A percentile compares a stretch with the other conserved stretches of the same genome.
phyloP scores from a whole-genome alignment of 2,888 invertebrate genomes.

The Minunthozetes semirufus region DNA sequence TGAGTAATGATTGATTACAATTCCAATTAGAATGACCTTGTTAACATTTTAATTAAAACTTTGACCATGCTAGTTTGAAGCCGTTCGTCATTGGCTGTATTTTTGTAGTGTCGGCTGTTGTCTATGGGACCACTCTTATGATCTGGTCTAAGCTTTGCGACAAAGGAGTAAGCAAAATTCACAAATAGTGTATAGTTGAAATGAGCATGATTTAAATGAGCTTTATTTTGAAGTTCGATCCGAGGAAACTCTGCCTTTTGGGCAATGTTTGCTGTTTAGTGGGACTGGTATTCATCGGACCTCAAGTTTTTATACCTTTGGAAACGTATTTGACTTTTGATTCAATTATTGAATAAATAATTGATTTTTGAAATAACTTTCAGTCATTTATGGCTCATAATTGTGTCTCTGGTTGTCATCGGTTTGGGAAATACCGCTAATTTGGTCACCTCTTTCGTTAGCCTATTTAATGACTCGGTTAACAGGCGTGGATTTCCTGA shows the following conservation, averaged over 20 bases:
- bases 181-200: too few relatives aligned
- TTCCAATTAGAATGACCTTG: too few relatives aligned
- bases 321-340: slow-evolving; percentile 49
- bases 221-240: background rate
- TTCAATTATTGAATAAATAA: too few relatives aligned
- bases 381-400: slow-evolving; percentile 42
- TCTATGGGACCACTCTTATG: slow-evolving; percentile 71
- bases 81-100: slow-evolving; percentile 67
- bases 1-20: background rate
- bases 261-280: slow-evolving; percentile 48
- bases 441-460: slow-evolving; percentile 76
- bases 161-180: slow-evolving; percentile 49
- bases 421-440: slow-evolving; percentile 79
- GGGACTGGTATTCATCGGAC: slow-evolving; percentile 69
- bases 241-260: slow-evolving; percentile 43
- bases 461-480: slow-evolving; percentile 71
- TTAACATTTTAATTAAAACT: too few relatives aligned
- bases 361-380: slow-evolving; percentile 49
- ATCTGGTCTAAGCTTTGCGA: slow-evolving; percentile 74
- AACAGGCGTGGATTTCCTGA: slow-evolving; percentile 59
- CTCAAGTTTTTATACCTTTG: slow-evolving; percentile 66
- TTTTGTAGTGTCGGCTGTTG: slow-evolving; percentile 75
- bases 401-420: slow-evolving; percentile 61
- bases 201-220: too few relatives aligned
- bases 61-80: slow-evolving; percentile 50